Evolutionary conservation across 2,888 invertebrate species (phyloP).

Genomic region (Spisula solida): DNA sequence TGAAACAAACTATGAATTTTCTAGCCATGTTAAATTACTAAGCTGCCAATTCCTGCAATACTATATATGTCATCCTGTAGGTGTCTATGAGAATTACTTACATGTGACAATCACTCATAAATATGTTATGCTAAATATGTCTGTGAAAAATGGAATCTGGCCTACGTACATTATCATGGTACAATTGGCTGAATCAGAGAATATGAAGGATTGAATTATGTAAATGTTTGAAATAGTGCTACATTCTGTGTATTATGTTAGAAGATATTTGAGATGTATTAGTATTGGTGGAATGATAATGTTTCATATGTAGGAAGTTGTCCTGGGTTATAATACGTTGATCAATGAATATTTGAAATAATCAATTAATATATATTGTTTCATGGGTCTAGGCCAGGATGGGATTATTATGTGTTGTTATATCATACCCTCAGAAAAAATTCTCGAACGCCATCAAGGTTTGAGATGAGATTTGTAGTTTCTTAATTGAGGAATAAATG

Average conservation of each 20-base stretch:
- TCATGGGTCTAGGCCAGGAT: background rate
- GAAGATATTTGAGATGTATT: background rate
- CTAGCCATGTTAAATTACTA: too few species aligned
- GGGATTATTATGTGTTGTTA: background rate
- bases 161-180: background rate
- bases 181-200: background rate
- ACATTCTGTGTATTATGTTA: background rate
- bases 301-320: conserved; percentile 6
- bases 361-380: background rate
- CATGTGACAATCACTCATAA: background rate
- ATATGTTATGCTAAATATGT: background rate
- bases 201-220: background rate
- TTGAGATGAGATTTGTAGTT: too few species aligned
- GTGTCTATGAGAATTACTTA: background rate
- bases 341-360: conserved; percentile 10
- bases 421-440: too few species aligned
- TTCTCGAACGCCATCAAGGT: too few species aligned
- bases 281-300: background rate
- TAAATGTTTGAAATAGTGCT: conserved; percentile 3
- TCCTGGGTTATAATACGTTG: background rate
- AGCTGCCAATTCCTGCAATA: background rate
- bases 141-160: background rate
- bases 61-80: background rate
- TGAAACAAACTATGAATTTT: too few species aligned
- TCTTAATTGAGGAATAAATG: too few species aligned